A percentile compares a stretch with the other conserved stretches of the same genome.
phyloP scores from a whole-genome alignment of 2,888 invertebrate species.

The Biston betularia region DNA sequence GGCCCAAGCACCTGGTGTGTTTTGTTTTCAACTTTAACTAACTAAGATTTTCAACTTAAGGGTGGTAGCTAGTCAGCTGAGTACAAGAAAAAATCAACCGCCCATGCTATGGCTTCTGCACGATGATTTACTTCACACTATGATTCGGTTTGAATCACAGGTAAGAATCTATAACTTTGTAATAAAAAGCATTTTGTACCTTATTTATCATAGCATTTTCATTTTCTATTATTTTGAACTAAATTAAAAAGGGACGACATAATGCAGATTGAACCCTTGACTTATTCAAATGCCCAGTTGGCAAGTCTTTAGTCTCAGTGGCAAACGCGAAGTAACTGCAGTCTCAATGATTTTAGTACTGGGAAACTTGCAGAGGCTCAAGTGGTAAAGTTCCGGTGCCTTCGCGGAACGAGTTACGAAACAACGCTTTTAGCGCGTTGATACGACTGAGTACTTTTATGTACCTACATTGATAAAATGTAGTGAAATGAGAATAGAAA shows the following conservation, averaged over 20 bases:
- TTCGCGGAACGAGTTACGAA: constrained; percentile 49
- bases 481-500: constrained; percentile 10
- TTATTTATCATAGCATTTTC: too few species aligned
- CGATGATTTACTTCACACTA: too few species aligned
- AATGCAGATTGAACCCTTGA: background rate
- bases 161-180: too few species aligned
- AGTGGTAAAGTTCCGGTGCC: constrained; percentile 58
- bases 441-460: constrained; percentile 13
- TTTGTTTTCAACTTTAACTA: too few species aligned
- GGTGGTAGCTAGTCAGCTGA: too few species aligned
- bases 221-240: background rate
- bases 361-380: constrained; percentile 43
- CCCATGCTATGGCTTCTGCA: too few species aligned
- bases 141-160: too few species aligned
- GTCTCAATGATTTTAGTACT: constrained; percentile 31
- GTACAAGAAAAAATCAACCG: too few species aligned
- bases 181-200: too few species aligned
- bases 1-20: too few species aligned
- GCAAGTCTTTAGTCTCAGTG: constrained; percentile 22
- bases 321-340: constrained; percentile 36
- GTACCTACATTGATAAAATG: background rate
- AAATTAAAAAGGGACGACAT: background rate
- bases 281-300: background rate
- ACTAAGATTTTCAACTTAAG: too few species aligned
- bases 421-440: constrained; percentile 52